Evolutionary conservation across 2,797 vertebrate genomes (phyloP).

Genomic region (Darevskia mixta): DNA sequence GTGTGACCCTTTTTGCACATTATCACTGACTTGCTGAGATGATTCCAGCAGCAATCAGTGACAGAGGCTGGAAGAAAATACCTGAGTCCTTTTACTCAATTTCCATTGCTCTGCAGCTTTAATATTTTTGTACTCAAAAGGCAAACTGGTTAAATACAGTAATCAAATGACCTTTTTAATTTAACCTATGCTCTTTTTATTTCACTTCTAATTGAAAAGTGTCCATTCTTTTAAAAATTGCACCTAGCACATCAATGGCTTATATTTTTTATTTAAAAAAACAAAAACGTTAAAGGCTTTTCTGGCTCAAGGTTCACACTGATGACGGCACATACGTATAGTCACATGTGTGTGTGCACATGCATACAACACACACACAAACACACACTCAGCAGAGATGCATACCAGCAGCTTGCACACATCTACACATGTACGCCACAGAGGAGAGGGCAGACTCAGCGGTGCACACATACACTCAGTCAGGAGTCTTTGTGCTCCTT

Average conservation of each 20-base stretch:
- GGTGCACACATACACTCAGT: no score
- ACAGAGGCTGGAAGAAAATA: conserved; percentile 30
- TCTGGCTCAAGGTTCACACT: no score
- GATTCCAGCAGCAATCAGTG: conserved; percentile 10
- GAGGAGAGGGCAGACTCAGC: no score
- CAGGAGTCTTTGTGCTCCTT: no score
- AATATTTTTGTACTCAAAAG: conserved; percentile 20
- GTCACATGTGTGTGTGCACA: no score
- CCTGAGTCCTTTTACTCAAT: conserved; percentile 1
- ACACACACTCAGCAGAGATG: no score
- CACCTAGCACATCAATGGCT: not conserved
- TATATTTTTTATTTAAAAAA: not conserved
- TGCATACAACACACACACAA: no score
- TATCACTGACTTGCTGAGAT: not conserved
- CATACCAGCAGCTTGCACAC: no score
- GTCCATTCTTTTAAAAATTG: not conserved
- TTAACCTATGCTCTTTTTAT: conserved; percentile 1
- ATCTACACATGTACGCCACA: no score
- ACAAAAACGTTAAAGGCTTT: no score
- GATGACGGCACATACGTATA: no score
- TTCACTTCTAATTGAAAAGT: conserved; percentile 39
- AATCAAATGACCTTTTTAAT: not conserved
- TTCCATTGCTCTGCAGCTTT: not conserved
- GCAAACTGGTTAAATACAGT: conserved; percentile 14
- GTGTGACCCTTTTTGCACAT: not conserved